Evolutionary conservation across 2,113 vertebrate species (phyloP), one percentile per base, ranked within the genome.

Genomic region (Colossoma macropomum): DNA sequence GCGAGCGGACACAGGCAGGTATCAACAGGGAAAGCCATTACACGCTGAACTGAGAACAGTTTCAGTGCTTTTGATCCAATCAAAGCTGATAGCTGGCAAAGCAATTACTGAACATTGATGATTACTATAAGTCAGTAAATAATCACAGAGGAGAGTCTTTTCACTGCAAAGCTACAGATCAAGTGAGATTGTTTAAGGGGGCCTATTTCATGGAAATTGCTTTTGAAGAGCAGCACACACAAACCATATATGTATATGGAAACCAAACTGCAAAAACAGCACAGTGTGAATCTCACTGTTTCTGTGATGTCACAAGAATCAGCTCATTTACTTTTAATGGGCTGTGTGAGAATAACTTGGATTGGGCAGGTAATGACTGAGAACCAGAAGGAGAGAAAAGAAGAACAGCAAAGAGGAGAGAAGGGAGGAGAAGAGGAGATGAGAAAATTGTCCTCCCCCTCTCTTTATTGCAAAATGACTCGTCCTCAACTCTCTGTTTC

Each of bases 391-490:
- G 50, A 52, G 15, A 52, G 50, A 52, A 17, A 1, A 21, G 3
- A 7, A 56, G 21, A 15, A 23, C 54, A 56, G 17, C 17, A 23
- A 21, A 54, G 16, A 7, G 23, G 30, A 54, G 52, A n/a, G 50
- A 32, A 28, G 28, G 21, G 19, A 71, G 21, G 19, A 71, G 0
- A 21, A 19, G 19, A 50, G 5, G 12, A 7, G 45, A 73, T 50
- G 59, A 79, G 45, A 28, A 41, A 13, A 2, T 5, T 0, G 2
- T 38, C 62, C 60, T 78, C 65, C 4, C 17, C 65, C 66, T 16
- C 52, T 87, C 84, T 84, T 86, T 79, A 84, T 70, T 19, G 13
- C 86, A 89, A 90, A 90, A 56, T 56, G 54, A 56, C 17, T 69
- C 89, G 89, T 62, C 71, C 54, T 75, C 88, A 69, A 38, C 80